Evolutionary conservation across 64 coral and sea anemone genomes (phyloP), one percentile per base, ranked within the genome.

Genomic region (Actinia tenebrosa): DNA sequence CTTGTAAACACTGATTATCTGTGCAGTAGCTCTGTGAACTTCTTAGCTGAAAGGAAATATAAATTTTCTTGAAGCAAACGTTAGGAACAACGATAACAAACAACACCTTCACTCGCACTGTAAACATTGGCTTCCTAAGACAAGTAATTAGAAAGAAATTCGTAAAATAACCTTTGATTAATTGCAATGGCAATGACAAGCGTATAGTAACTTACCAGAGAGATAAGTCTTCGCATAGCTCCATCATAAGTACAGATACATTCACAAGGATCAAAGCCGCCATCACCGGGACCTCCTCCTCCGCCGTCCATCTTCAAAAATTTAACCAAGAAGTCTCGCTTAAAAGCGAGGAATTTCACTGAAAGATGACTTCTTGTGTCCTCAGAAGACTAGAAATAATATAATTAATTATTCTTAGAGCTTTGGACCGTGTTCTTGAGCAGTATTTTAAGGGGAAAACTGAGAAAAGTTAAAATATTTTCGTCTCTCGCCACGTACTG

Each of bases 231-330:
- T 86, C 97, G 84, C 97, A 99, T 99, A 9, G 97, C 97, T 13
- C 97, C 97, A 55, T 99, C 97, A 55, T 99, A 91, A 79, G 92
- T 95, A 58, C 93, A 99, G 84, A 99, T 95, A 91, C 97, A 99
- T 69, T 99, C 97, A 69, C 97, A 99, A 20, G 97, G 97, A 81
- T 99, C 97, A 83, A 99, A 99, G 13, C 87, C 81, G 13, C 87
- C 81, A 88, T 92, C 97, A 44, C 93, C 93, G 17, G 92, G 88
- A 23, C 83, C 90, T n/a, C 93, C 93, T 17, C 84, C 88, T 42
- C 93, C 93, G 83, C 83, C 83, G 26, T 85, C 83, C 83, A 85
- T 85, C 7, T 85, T 85, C 56, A 53, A 53, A 53, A 19, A 25
- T 50, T 2, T 3, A 50, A 25, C 43, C 17, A n/a, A 50, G 78